Evolutionary conservation across 2,888 invertebrate genomes (phyloP).

Genomic region (Meteorus colon): DNA sequence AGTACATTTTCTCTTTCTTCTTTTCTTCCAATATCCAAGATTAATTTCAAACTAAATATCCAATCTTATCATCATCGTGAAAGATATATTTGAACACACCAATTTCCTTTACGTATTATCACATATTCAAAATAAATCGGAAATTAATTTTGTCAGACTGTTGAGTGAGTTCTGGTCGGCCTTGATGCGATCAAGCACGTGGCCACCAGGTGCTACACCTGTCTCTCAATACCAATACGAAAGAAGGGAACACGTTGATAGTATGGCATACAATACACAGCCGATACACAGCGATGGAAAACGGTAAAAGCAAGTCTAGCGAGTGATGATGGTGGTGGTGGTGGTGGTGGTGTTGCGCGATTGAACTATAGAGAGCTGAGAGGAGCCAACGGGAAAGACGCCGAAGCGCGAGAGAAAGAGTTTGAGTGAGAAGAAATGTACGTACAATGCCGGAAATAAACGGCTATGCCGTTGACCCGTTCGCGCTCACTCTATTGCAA

Average conservation of each 20-base stretch:
- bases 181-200: slow-evolving; percentile 64
- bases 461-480: slow-evolving; percentile 68
- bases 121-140: neutral
- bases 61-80: no score
- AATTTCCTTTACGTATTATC: neutral
- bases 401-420: slow-evolving; percentile 13
- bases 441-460: slow-evolving; percentile 71
- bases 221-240: slow-evolving; percentile 42
- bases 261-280: neutral
- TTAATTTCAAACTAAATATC: no score
- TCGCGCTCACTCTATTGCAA: slow-evolving; percentile 34
- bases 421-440: slow-evolving; percentile 31
- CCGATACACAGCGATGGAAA: slow-evolving; percentile 15
- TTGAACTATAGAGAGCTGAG: slow-evolving; percentile 36
- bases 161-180: slow-evolving; percentile 58
- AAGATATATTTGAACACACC: neutral
- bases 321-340: neutral
- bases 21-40: no score
- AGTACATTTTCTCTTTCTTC: neutral
- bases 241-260: slow-evolving; percentile 17
- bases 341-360: slow-evolving; percentile 32
- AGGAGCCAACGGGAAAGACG: slow-evolving; percentile 31
- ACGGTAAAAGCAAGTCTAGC: slow-evolving; percentile 41
- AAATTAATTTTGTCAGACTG: neutral
- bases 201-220: slow-evolving; percentile 59